Evolutionary conservation across 2,797 vertebrate species (phyloP).

Genomic region (Typhlichthys subterraneus): DNA sequence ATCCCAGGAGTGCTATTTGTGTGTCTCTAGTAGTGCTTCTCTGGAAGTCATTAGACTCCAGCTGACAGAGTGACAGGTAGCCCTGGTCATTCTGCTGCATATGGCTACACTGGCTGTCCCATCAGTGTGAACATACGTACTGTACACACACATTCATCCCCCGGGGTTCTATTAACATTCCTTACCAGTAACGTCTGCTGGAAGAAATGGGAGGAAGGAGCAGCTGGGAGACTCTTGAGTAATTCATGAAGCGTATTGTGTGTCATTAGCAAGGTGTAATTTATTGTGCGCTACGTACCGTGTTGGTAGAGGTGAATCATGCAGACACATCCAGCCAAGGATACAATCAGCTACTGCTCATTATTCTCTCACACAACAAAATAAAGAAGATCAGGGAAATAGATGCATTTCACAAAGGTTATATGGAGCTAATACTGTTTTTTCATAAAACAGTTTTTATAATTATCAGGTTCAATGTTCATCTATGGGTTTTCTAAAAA

Average conservation of each 20-base stretch:
- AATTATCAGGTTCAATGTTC: no score
- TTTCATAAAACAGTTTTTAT: no score
- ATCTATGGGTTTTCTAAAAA: no score
- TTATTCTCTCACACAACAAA: conserved; percentile 33
- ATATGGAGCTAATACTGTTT: no score
- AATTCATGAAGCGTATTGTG: conserved; percentile 36
- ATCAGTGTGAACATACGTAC: no score
- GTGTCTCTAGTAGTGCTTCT: conserved; percentile 6
- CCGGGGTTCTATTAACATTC: conserved; percentile 19
- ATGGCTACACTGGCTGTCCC: conserved; percentile 11
- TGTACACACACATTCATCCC: conserved; percentile 13
- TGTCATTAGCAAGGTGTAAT: conserved; percentile 35
- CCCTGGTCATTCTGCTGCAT: conserved; percentile 19
- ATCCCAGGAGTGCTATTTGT: conserved; percentile 22
- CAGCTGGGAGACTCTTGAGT: conserved; percentile 25
- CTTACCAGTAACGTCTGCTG: conserved; percentile 22
- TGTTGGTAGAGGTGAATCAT: conserved; percentile 36
- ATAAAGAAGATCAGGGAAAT: conserved; percentile 36
- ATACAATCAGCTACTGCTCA: conserved; percentile 45
- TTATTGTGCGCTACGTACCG: conserved; percentile 13
- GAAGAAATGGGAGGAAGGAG: conserved; percentile 11
- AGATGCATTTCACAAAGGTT: no score
- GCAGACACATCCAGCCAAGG: conserved; percentile 38
- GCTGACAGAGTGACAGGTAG: conserved; percentile 36
- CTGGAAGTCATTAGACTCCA: conserved; percentile 34